Conservation (phyloP, 2,797 vertebrate species). For the Corythornis leucogaster region DNA sequence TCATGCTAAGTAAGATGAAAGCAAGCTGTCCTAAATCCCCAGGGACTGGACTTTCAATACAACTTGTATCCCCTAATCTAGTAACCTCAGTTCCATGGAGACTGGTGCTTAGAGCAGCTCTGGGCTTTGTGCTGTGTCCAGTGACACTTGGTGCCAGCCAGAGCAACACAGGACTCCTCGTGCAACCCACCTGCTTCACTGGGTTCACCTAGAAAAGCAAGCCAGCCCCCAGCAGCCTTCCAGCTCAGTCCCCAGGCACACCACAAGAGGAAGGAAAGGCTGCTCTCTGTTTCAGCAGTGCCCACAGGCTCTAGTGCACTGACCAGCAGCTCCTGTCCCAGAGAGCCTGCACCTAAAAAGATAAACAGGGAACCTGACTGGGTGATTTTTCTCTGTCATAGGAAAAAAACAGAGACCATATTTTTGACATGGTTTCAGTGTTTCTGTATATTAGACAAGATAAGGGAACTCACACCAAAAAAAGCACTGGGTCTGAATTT, state of each 20-base stretch:
- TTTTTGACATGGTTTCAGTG: not conserved
- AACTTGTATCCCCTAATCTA: not conserved
- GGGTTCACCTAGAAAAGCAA: not conserved
- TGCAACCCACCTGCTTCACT: not conserved
- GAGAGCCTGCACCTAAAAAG: not conserved
- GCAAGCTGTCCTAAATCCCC: not conserved
- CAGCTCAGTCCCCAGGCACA: not conserved
- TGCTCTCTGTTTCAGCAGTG: not conserved
- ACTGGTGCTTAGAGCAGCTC: not conserved
- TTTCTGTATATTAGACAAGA: not conserved
- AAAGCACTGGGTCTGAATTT: not conserved
- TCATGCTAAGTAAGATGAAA: not conserved
- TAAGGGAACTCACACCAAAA: not conserved
- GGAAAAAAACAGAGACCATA: not conserved
- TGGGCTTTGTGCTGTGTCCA: not conserved
- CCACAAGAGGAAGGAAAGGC: not conserved
- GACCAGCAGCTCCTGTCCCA: not conserved
- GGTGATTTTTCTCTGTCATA: not conserved
- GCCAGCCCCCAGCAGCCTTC: not conserved
- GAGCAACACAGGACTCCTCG: not conserved
- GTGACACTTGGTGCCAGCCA: not conserved
- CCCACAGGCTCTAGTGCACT: rapidly evolving
- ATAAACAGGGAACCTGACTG: not conserved
- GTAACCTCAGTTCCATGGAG: not conserved
- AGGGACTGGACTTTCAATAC: not conserved